phyloP scores from a whole-genome alignment of 2,888 invertebrate genomes.

The Timandra comae region DNA sequence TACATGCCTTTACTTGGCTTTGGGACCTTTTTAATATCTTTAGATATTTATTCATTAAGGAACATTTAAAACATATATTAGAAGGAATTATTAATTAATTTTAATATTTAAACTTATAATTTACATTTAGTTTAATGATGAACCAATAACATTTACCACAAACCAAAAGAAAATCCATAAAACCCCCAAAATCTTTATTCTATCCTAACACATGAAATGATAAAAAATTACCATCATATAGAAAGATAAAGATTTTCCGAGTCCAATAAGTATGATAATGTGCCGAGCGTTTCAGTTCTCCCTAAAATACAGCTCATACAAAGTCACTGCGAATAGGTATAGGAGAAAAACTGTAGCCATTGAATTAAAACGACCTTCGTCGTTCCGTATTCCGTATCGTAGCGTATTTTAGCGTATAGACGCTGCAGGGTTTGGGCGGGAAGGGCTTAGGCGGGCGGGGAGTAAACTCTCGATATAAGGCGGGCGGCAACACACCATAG shows the following conservation, averaged over 20 bases:
- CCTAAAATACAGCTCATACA: constrained; percentile 12
- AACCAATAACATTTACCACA: no score
- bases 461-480: constrained; percentile 43
- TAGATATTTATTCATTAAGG: no score
- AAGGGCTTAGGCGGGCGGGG: constrained; percentile 21
- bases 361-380: constrained; percentile 25
- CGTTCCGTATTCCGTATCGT: constrained; percentile 12
- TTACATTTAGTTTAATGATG: no score
- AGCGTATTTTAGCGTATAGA: constrained; percentile 19
- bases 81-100: no score
- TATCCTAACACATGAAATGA: background rate
- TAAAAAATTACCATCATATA: no score
- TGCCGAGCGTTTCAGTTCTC: constrained; percentile 7
- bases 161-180: constrained; percentile 2
- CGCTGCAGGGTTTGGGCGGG: constrained; percentile 20
- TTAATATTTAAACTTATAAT: no score
- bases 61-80: no score
- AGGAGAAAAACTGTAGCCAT: constrained; percentile 21
- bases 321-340: constrained; percentile 13
- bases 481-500: constrained; percentile 36
- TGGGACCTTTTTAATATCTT: no score
- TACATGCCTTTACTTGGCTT: no score
- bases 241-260: constrained; percentile 9
- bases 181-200: constrained; percentile 1
- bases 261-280: constrained; percentile 15